Evolutionary conservation across 2,113 vertebrate genomes (phyloP), one percentile per base, ranked within the genome.

Genomic region (Pionites leucogaster): DNA sequence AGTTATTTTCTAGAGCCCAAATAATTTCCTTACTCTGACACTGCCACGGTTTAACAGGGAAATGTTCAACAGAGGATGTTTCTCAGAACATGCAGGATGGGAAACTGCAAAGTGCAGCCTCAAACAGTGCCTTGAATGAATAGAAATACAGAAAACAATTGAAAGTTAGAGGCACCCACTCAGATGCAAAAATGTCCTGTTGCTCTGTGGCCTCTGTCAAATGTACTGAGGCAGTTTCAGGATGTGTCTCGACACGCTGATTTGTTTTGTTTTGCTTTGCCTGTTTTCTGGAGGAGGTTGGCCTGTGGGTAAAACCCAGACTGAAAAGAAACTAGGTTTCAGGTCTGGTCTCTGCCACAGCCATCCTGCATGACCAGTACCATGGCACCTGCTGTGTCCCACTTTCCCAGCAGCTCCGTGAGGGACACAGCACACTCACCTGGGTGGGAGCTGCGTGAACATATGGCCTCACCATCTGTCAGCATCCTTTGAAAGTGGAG

Each of bases 41-140:
- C 28, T 49, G 25, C 41, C 49, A 37, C 23, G 0, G 6, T 76
- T 74, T 15, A 59, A 13, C 42, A 50, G 50, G 67, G 68, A 63
- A 72, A 72, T 44, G 31, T 35, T 81, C 31, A 29, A 4, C 76
- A 76, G 41, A 49, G 39, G 28, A 5, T 35, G 41, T 42, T 77
- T 87, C 64, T 77, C 68, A 90, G 71, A 86, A 78, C 42, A 13
- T 0, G 1, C 44, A 75, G 90, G 71, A 27, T 64, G 83, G 72
- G 88, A 93, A 96, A 76, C 39, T 63, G 63, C 29, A 57, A 84
- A 81, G 14, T 59, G 42, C 55, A 79, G 17, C 86, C 88, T 96
- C 83, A 75, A 79, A 7, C 17, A 49, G 11, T 60, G 64, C 79
- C 88, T 88, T 1, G 6, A 70, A 39, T 70, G 41, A 90, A 62